Conservation (phyloP, 2,888 invertebrate genomes). For the Kuschelorhynchus macadamiae region DNA sequence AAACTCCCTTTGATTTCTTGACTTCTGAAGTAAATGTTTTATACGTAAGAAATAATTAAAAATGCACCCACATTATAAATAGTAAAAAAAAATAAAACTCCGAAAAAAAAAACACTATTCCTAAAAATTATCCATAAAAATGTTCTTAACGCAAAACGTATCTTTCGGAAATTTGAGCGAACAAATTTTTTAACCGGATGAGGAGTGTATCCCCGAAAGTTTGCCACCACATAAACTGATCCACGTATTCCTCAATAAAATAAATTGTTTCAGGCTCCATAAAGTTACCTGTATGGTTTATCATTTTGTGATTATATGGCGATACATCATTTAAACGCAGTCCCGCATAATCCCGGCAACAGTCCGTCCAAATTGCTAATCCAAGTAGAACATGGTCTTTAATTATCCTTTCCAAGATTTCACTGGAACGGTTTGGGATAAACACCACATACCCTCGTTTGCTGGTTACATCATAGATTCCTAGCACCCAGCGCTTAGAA, state of each 20-base stretch:
- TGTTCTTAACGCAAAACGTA: too few species aligned
- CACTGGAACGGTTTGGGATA: not conserved
- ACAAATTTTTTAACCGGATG: too few species aligned
- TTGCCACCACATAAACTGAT: not conserved
- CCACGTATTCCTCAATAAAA: not conserved
- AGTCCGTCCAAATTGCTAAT: not conserved
- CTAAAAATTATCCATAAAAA: too few species aligned
- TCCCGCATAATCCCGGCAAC: not conserved
- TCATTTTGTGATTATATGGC: not conserved
- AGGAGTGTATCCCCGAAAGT: not conserved
- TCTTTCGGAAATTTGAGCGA: too few species aligned
- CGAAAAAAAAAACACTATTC: too few species aligned
- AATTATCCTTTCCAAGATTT: not conserved
- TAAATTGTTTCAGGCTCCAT: not conserved
- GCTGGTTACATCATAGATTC: not conserved
- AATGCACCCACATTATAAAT: too few species aligned
- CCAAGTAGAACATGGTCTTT: not conserved
- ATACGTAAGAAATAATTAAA: too few species aligned
- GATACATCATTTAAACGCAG: not conserved
- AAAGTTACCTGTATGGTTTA: not conserved
- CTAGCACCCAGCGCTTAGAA: not conserved
- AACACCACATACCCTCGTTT: not conserved
- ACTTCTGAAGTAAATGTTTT: too few species aligned
- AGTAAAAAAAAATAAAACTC: too few species aligned
- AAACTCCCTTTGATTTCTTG: too few species aligned